Percentiles rank a stretch among this genome's conserved stretches.
phyloP scores from a whole-genome alignment of 2,888 invertebrate species.

The Apamea sordens region DNA sequence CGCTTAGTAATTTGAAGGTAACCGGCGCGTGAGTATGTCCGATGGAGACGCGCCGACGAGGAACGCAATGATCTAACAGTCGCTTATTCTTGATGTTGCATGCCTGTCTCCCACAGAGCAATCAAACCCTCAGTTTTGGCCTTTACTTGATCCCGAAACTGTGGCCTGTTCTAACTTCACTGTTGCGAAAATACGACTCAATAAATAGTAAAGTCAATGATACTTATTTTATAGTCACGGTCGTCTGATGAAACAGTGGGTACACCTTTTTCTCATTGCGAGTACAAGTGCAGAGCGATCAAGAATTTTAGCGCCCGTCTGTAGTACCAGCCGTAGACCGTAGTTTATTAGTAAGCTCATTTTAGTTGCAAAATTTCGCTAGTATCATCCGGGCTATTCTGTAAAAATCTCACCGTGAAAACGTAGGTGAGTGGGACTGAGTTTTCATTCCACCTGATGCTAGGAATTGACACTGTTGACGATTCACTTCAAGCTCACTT shows the following conservation, averaged over 20 bases:
- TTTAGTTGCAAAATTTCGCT: not conserved
- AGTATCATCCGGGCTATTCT: not conserved
- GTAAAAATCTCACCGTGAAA: too few species aligned
- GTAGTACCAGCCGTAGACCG: slow-evolving; percentile 20
- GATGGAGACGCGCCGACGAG: too few species aligned
- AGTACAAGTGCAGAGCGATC: slow-evolving; percentile 25
- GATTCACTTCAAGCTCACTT: too few species aligned
- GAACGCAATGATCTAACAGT: too few species aligned
- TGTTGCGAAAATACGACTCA: not conserved
- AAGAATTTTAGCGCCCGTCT: not conserved
- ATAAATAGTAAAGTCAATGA: not conserved
- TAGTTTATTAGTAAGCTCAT: slow-evolving; percentile 15
- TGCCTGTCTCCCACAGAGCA: too few species aligned
- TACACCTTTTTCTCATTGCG: not conserved
- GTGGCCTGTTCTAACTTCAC: not conserved
- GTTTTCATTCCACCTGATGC: too few species aligned
- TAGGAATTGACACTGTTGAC: too few species aligned
- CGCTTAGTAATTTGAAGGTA: too few species aligned
- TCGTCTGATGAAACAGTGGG: not conserved
- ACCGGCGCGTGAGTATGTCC: too few species aligned
- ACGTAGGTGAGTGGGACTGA: too few species aligned
- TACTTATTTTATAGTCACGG: not conserved
- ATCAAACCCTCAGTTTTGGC: not conserved
- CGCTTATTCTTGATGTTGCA: too few species aligned
- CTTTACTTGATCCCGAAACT: not conserved